Evolutionary conservation across 2,888 invertebrate genomes (phyloP).

Genomic region (Stenichneumon culpator): DNA sequence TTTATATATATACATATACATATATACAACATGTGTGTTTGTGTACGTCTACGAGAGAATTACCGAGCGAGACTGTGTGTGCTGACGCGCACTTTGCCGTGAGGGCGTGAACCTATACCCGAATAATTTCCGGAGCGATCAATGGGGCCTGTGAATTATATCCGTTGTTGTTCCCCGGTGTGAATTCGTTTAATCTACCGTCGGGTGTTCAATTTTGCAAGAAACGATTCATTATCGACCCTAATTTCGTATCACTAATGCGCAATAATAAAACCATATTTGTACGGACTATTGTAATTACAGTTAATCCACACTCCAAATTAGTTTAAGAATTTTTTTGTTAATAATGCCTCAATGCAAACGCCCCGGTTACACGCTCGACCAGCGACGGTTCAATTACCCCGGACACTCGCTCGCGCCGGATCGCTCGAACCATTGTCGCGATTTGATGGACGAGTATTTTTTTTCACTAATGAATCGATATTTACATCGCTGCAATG

Average conservation of each 20-base stretch:
- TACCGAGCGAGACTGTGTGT: constrained; percentile 18
- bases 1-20: background rate
- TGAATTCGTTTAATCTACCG: constrained; percentile 42
- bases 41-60: constrained; percentile 31
- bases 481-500: background rate
- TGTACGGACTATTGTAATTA: background rate
- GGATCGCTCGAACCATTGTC: constrained; percentile 46
- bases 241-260: constrained; percentile 17
- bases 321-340: background rate
- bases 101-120: constrained; percentile 65
- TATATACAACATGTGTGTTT: background rate
- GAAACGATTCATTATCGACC: constrained; percentile 29
- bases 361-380: constrained; percentile 55
- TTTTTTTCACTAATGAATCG: background rate
- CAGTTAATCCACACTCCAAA: background rate
- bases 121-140: constrained; percentile 70
- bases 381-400: constrained; percentile 33
- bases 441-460: constrained; percentile 22
- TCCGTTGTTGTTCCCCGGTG: constrained; percentile 53
- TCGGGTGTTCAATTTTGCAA: constrained; percentile 31
- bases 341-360: background rate
- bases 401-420: constrained; percentile 19
- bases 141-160: constrained; percentile 68
- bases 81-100: constrained; percentile 41
- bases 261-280: constrained; percentile 19